Percentiles rank a stretch among this genome's conserved stretches.
Conservation (phyloP, 2,113 vertebrate genomes). For the Vidua macroura region DNA sequence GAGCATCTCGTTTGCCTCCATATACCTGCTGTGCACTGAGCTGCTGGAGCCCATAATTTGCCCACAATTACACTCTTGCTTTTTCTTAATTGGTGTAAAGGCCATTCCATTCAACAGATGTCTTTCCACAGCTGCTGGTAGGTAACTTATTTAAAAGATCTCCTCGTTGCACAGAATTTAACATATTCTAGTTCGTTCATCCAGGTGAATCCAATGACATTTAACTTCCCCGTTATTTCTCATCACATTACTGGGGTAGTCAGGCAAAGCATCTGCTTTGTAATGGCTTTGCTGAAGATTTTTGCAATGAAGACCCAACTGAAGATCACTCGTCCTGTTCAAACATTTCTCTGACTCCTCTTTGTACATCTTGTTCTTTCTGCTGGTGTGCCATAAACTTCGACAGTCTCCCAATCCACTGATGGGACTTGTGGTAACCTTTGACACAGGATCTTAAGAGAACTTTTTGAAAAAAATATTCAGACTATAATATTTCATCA, state of each 20-base stretch:
- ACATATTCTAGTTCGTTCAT: neutral
- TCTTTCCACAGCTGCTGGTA: neutral
- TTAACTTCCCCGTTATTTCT: neutral
- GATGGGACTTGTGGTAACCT: neutral
- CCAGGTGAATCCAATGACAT: neutral
- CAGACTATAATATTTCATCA: neutral
- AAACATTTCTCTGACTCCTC: neutral
- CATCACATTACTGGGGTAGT: neutral
- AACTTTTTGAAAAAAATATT: neutral
- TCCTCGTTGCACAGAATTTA: slow-evolving; percentile 1
- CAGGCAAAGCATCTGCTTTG: neutral
- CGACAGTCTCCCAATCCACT: neutral
- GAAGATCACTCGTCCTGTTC: neutral
- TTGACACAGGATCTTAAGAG: neutral
- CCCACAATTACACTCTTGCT: slow-evolving; percentile 8
- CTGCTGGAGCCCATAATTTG: slow-evolving; percentile 20
- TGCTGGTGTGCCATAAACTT: neutral
- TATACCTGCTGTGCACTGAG: slow-evolving; percentile 16
- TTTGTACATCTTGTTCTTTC: neutral
- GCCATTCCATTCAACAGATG: slow-evolving; percentile 1
- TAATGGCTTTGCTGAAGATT: neutral
- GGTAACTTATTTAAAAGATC: slow-evolving; percentile 6
- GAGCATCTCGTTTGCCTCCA: neutral
- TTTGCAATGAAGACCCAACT: neutral
- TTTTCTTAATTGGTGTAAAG: neutral